Evolutionary conservation across 1,140 invertebrate genomes (phyloP), one percentile per base, ranked within the genome.

Genomic region (Neodiprion virginianus): DNA sequence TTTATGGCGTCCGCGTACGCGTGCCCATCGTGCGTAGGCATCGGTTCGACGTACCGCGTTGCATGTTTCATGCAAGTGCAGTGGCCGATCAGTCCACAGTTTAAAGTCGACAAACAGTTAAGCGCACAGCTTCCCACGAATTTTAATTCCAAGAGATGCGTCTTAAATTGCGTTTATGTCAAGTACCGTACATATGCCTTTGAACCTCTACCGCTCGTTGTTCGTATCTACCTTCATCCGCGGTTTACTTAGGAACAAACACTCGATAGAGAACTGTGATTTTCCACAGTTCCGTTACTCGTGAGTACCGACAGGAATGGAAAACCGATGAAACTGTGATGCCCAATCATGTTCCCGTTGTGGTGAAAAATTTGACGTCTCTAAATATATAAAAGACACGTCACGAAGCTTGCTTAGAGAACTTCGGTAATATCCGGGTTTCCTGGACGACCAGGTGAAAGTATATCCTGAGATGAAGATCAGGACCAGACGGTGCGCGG

Each of bases 1-100:
- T 61, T 61, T 61, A 61, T 61, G 53, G 53, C n/a, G n/a, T 17
- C n/a, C 53, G 53, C 53, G 53, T 61, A 61, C 53, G 53, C 53
- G 53, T 17, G 53, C 8, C 53, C 53, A 14, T 61, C 53, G 53
- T 61, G 53, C 53, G 53, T 61, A 61, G 53, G 53, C 53, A 61
- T 61, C 53, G 7, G 53, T 61, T 61, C 53, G 11, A 9, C 53
- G 53, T 61, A 61, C 53, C 53, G n/a, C 53, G 53, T 61, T 61
- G 53, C 53, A 61, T 61, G 53, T 61, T 61, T 61, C 53, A 61
- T 61, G 53, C 11, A 61, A 61, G 53, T 61, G 53, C 53, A 61
- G 53, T 61, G 53, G 53, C 53, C 53, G 53, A 61, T 61, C 53
- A 61, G 53, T 14, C 53, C 8, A 17, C 53, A 61, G 53, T 61